phyloP scores from a whole-genome alignment of 2,888 invertebrate genomes.

The Choreutis nemorana region DNA sequence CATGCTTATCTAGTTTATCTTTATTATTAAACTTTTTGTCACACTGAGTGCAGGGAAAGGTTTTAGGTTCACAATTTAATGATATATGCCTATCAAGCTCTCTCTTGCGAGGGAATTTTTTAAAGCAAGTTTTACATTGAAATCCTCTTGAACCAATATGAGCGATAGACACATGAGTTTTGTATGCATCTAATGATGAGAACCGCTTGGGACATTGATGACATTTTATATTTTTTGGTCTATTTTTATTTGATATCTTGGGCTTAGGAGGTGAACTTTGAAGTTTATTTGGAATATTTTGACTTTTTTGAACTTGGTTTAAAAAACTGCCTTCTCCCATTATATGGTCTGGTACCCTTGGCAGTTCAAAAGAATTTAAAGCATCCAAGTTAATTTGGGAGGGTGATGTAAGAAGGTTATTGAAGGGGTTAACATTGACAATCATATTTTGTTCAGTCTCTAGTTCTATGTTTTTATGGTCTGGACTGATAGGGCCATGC shows the following conservation, averaged over 20 bases:
- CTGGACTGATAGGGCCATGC: slow-evolving; percentile 55
- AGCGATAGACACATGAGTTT: slow-evolving; percentile 59
- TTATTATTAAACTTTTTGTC: slow-evolving; percentile 73
- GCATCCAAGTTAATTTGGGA: slow-evolving; percentile 28
- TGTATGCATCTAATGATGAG: slow-evolving; percentile 56
- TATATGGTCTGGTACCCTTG: slow-evolving; percentile 60
- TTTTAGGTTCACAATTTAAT: slow-evolving; percentile 72
- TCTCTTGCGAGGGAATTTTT: slow-evolving; percentile 73
- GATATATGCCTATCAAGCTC: slow-evolving; percentile 74
- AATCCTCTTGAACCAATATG: slow-evolving; percentile 66
- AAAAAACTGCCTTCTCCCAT: slow-evolving; percentile 54
- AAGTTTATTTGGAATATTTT: slow-evolving; percentile 39
- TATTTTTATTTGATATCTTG: slow-evolving; percentile 35
- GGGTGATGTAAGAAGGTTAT: slow-evolving; percentile 53
- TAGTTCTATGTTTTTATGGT: slow-evolving; percentile 26
- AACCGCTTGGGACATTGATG: slow-evolving; percentile 60
- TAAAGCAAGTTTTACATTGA: slow-evolving; percentile 71
- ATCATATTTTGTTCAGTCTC: slow-evolving; percentile 62
- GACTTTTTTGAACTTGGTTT: slow-evolving; percentile 40
- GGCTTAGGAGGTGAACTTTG: slow-evolving; percentile 17
- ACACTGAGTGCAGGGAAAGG: slow-evolving; percentile 73
- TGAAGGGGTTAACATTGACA: slow-evolving; percentile 68
- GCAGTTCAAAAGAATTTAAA: slow-evolving; percentile 42
- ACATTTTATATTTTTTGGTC: slow-evolving; percentile 59
- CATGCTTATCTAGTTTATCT: slow-evolving; percentile 74